Conservation (phyloP, 2,888 invertebrate species). For the Lasioglossum malachurum region DNA sequence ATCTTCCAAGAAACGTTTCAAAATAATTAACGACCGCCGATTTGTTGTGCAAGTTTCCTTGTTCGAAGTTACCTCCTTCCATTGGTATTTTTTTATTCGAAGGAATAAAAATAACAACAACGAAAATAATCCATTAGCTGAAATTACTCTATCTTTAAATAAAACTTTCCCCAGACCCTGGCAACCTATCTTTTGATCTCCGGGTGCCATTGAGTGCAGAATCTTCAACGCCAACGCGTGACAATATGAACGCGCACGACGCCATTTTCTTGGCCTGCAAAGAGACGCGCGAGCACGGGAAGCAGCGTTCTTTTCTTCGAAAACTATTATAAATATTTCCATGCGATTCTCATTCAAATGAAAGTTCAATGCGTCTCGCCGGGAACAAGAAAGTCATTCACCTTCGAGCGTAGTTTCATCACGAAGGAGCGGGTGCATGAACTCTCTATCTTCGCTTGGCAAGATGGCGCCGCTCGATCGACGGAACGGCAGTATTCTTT, state of each 20-base stretch:
- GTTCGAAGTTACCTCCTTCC: background rate
- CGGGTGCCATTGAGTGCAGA: background rate
- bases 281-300: background rate
- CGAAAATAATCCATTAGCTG: background rate
- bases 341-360: background rate
- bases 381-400: background rate
- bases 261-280: background rate
- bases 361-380: background rate
- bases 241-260: background rate
- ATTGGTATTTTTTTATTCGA: background rate
- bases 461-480: background rate
- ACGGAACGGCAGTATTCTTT: slow-evolving; percentile 19
- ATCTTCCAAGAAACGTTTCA: background rate
- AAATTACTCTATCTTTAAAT: background rate
- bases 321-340: slow-evolving; percentile 5
- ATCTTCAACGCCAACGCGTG: background rate
- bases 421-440: background rate
- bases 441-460: background rate
- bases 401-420: background rate
- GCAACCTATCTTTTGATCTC: background rate
- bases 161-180: background rate
- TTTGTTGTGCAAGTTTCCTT: no score
- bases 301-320: background rate
- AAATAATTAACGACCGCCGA: no score
- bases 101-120: background rate